These are phyloP conservation scores for Cyrtonyx montezumae DNA, from an alignment of 2,113 vertebrate species.

Conservation along the genomic window DNA sequence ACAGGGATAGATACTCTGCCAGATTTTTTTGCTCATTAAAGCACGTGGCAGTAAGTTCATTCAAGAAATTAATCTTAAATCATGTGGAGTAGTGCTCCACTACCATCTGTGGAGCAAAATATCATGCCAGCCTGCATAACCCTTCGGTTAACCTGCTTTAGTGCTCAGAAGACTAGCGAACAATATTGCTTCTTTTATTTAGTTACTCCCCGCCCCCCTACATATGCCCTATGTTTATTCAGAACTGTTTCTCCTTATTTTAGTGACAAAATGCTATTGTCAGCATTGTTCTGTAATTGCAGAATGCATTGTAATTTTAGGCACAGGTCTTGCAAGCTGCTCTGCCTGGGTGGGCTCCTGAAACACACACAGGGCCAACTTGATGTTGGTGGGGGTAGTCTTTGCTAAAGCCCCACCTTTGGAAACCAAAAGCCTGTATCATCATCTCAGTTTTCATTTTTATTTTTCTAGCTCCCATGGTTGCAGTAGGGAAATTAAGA, in stretches of 20 bases:
- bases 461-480: slow-evolving; percentile 21
- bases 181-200: slow-evolving; percentile 28
- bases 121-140: neutral
- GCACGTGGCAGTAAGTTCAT: slow-evolving; percentile 46
- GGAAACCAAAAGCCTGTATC: neutral
- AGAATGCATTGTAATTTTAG: slow-evolving; percentile 50
- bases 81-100: neutral
- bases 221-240: slow-evolving; percentile 6
- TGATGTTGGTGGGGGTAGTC: slow-evolving; percentile 21
- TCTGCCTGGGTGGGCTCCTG: slow-evolving; percentile 59
- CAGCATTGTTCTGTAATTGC: slow-evolving; percentile 56
- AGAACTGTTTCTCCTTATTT: slow-evolving; percentile 37
- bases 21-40: slow-evolving; percentile 61
- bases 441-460: slow-evolving; percentile 47
- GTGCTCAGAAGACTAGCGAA: neutral
- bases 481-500: slow-evolving; percentile 16
- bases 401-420: neutral
- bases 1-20: slow-evolving; percentile 16
- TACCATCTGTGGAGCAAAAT: slow-evolving; percentile 36
- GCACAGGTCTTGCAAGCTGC: neutral
- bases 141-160: neutral
- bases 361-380: slow-evolving; percentile 35
- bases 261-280: slow-evolving; percentile 54
- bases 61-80: slow-evolving; percentile 51
- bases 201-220: neutral